Base-by-base conservation (phyloP, 2,888 invertebrate genomes). In the Mesoligia furuncula region DNA sequence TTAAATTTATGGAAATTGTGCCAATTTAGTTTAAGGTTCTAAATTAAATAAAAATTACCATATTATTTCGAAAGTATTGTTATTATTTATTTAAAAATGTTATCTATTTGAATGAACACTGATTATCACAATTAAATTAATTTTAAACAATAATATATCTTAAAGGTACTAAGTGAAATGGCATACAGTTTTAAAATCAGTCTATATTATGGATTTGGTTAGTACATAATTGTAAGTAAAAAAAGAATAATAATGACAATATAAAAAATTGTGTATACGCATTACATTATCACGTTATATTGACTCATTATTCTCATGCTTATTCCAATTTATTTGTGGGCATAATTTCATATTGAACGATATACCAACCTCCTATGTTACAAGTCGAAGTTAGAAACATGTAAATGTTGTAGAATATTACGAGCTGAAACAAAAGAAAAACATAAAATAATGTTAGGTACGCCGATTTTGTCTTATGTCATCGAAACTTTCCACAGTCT, bases 341-440 rank as follows among this genome's bases (percentile, higher is more conserved):
- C 66, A 86, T 61, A 24, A 69, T 66, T 77, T 64, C 24, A 77
- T 75, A 65, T 65, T 51, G 2, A 65, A 31, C 84, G 45, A 59
- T 61, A 75, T 70, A 79, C 62, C 20, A 24, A 71, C 70, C 59
- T 80, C 45, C 27, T 48, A 11, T 59, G 51, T 94, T 94, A 97
- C 81, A 97, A 96, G 85, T 98, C 98, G 94, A 98, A 98, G 93
- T 97, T 98, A 45, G 98, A 98, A 83, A 99, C 97, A 90, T 98
- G 98, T 81, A 98, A 97, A 91, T 98, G 98, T 90, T 98, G 98
- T 89, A 98, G 95, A 88, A 98, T 98, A 93, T 99, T 98, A 78
- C 98, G 98, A 81, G 98, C 98, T 97, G 97, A 88, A 97, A 97
- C 89, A 91, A 91, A 81, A 87, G 73, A 82, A 70, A 79, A 68